Base-by-base conservation (phyloP, 2,888 invertebrate genomes). In the Morinoia aosen region DNA sequence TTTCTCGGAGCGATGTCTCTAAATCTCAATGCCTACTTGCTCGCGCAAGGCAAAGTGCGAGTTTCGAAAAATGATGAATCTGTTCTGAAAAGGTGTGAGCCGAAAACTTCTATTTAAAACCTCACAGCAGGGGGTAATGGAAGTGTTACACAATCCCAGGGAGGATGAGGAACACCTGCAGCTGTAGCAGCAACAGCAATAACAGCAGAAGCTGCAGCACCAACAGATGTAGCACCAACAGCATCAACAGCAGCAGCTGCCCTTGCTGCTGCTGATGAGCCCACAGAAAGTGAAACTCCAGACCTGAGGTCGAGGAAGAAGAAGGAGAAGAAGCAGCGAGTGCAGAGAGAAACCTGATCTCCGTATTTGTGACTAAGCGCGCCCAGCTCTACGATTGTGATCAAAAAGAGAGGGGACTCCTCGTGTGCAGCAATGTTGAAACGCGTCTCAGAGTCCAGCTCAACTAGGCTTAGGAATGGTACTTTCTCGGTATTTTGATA, bases 361-460 rank as follows among this genome's bases (percentile, higher is more conserved):
- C 76, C 76, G 76, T 76, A 76, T 76, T 25, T 76, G 76, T 76
- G 76, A 76, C 76, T 76, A 76, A 76, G 76, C 76, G 76, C 76
- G 33, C 33, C 76, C 76, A 76, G 76, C 25, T 76, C 76, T 76
- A 14, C 76, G 76, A 76, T 76, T 76, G 33, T 33, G 76, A 76
- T 76, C 76, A 25, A 76, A 76, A 33, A 33, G 33, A 76, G 76
- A 76, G 25, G 76, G 76, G 76, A 76, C 2, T 76, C 48, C 2
- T 76, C 48, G 25, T 76, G 76, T 33, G 76, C 25, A 33, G 33
- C 76, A 76, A 76, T 76, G 76, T 25, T 76, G 19, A 76, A 76
- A 33, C 33, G 76, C 76, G 33, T 19, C 76, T 33, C 33, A 8
- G 25, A 76, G 76, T 76, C 33, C 8, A 25, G 25, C 33, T 14